Base-by-base conservation (phyloP, 2,888 invertebrate species). In the Biston stratarius region DNA sequence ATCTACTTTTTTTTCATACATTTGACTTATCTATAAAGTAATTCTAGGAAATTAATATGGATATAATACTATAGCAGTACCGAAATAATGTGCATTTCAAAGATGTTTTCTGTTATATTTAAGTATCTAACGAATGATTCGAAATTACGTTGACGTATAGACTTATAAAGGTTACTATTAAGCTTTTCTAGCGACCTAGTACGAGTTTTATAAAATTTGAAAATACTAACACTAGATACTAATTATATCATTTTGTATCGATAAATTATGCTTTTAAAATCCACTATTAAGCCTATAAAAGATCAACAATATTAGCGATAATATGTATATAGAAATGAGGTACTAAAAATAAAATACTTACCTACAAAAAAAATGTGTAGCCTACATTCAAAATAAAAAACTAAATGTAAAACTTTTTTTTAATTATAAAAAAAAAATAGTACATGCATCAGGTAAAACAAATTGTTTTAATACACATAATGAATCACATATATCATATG, bases 181-280 rank as follows among this genome's bases (percentile, higher is more conserved):
- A 67, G 66, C 59, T 51, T 24, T 24, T 62, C 72, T 61, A 70
- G 59, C 63, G 36, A 33, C 24, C 61, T 74, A 67, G 10, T 69
- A 69, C 64, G 53, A 65, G 1, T 59, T 49, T 59, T 33, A 70
- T 74, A 74, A 72, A 73, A 70, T 71, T 64, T 72, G 44, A 69
- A 74, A 71, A 60, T 59, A 49, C 69, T 70, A 74, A 70, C 68
- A 69, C 67, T 63, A 60, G 12, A 42, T 44, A 42, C 36, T 49
- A 24, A 45, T 45, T 8, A 0, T 44, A 44, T 12, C 24, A 24
- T 24, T 9, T 3, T 15, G 10, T 48, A 38, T 24, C 24, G 10
- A 45, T n/a, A 45, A 45, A 45, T 45, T 40, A 47, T 10, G 44
- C 36, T 33, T 57, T 45, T 36, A 14, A 34, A n/a, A 55, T 14